A percentile compares a stretch with the other conserved stretches of the same genome.
Evolutionary conservation across 1,140 invertebrate species (phyloP).

Genomic region (Ceratitis capitata): DNA sequence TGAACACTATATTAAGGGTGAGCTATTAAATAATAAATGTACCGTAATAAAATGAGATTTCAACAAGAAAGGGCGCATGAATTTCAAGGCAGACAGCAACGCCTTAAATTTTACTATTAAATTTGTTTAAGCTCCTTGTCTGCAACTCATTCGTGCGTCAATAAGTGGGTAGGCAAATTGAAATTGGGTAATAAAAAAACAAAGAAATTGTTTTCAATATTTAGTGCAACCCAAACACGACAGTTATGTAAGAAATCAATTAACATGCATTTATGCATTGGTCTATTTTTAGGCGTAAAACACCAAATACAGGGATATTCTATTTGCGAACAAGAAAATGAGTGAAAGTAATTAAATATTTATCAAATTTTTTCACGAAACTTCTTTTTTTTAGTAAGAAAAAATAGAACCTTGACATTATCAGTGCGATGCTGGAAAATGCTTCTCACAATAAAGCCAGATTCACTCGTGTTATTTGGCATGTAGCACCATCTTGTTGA

Average conservation of each 20-base stretch:
- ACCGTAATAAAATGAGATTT: not conserved
- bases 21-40: conserved; percentile 15
- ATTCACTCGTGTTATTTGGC: too few species aligned
- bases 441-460: too few species aligned
- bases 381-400: too few species aligned
- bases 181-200: not conserved
- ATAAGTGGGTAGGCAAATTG: not conserved
- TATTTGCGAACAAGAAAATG: too few species aligned
- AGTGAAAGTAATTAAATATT: too few species aligned
- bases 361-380: too few species aligned
- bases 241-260: not conserved
- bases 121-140: not conserved
- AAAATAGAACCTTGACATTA: too few species aligned
- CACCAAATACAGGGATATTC: too few species aligned
- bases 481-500: too few species aligned
- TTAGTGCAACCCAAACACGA: not conserved
- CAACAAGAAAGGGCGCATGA: not conserved
- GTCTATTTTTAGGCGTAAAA: not conserved
- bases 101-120: not conserved
- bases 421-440: too few species aligned
- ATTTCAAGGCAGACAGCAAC: not conserved
- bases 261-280: too few species aligned
- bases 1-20: not conserved
- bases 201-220: not conserved
- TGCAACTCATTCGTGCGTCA: not conserved